Conservation (phyloP, 1,140 invertebrate species). For the Drosophila trapezifrons region DNA sequence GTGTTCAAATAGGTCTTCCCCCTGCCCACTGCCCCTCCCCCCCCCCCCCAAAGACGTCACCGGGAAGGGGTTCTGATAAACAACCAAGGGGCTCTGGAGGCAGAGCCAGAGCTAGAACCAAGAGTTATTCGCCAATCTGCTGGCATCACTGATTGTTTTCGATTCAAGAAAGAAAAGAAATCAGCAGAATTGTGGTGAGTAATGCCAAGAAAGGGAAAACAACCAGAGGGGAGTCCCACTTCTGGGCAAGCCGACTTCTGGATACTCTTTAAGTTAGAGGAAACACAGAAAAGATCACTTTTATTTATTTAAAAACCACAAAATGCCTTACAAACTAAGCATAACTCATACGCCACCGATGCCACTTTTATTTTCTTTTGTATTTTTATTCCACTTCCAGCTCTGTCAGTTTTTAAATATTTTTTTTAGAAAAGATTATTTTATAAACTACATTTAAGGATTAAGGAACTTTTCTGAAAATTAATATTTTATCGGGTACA, state of each 20-base stretch:
- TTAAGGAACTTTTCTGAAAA: not conserved
- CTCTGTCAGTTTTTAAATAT: not conserved
- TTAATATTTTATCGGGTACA: not conserved
- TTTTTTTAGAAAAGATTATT: not conserved
- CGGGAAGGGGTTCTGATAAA: conserved; percentile 11
- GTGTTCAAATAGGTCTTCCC: conserved; percentile 13
- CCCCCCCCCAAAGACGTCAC: conserved; percentile 31
- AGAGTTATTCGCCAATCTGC: conserved; percentile 8
- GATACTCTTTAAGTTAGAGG: not conserved
- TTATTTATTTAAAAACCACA: no score
- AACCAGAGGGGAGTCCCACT: not conserved
- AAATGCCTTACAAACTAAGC: no score
- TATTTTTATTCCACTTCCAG: no score
- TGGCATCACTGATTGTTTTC: conserved; percentile 28
- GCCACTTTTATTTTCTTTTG: no score
- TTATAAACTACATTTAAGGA: not conserved
- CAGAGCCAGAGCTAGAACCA: not conserved
- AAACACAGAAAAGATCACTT: no score
- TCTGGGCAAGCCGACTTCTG: no score
- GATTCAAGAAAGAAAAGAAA: not conserved
- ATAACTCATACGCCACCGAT: not conserved
- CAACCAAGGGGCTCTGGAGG: not conserved
- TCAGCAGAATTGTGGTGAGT: not conserved
- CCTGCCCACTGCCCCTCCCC: not conserved
- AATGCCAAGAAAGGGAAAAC: conserved; percentile 1